Evolutionary conservation across 2,113 vertebrate genomes (phyloP).

Genomic region (Alouatta palliata): DNA sequence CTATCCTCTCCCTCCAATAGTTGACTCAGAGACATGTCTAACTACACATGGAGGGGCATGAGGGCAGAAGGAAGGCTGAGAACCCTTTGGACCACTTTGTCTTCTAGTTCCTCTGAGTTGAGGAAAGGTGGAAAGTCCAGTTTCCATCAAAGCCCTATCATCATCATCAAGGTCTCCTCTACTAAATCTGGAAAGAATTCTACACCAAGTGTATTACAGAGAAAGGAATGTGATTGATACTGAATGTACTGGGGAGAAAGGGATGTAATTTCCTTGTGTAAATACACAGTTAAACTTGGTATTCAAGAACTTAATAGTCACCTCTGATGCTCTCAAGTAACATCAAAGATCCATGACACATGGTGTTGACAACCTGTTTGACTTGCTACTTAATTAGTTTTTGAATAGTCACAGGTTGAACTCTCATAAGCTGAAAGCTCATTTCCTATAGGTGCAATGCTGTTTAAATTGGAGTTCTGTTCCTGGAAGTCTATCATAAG

Average conservation of each 20-base stretch:
- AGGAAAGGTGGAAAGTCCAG: not conserved
- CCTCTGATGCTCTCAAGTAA: constrained; percentile 54
- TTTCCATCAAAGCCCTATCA: constrained; percentile 24
- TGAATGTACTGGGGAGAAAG: constrained; percentile 15
- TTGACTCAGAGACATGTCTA: not conserved
- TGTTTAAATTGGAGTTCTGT: constrained; percentile 20
- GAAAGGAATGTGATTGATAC: constrained; percentile 33
- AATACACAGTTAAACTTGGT: constrained; percentile 46
- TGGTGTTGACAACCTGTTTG: not conserved
- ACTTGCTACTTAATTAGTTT: constrained; percentile 51
- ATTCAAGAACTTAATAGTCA: constrained; percentile 59
- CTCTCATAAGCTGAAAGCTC: not conserved
- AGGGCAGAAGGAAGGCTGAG: not conserved
- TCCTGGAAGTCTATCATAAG: not conserved
- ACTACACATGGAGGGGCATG: not conserved
- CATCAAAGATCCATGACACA: constrained; percentile 62
- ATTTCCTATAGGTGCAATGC: not conserved
- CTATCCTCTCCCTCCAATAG: not conserved
- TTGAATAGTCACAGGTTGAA: not conserved
- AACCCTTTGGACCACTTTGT: not conserved
- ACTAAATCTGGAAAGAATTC: constrained; percentile 27
- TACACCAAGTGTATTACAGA: not conserved
- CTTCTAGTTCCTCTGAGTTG: not conserved
- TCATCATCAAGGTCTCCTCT: constrained; percentile 1
- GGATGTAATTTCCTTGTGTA: constrained; percentile 64